A percentile compares a stretch with the other conserved stretches of the same genome.
These are phyloP conservation scores for Cabera pusaria DNA, from an alignment of 2,888 invertebrate genomes.

Conservation along the genomic window DNA sequence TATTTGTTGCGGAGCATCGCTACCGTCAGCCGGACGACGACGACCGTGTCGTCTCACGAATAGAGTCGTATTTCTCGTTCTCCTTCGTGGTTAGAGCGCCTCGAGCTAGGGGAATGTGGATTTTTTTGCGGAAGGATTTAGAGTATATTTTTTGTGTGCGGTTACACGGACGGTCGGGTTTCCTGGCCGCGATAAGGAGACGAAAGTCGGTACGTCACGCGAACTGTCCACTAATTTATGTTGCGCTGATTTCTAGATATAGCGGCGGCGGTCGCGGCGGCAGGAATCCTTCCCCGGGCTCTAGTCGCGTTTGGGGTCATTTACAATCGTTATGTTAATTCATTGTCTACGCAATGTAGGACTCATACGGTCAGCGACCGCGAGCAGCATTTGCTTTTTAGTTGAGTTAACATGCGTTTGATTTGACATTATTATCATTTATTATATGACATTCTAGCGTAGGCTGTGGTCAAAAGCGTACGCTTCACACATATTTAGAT, in stretches of 20 bases:
- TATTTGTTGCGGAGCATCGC: slow-evolving; percentile 63
- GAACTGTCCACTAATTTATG: slow-evolving; percentile 81
- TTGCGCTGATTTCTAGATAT: slow-evolving; percentile 78
- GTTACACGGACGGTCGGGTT: slow-evolving; percentile 58
- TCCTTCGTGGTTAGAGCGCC: slow-evolving; percentile 33
- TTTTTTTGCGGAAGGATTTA: slow-evolving; percentile 53
- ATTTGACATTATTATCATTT: too few species aligned
- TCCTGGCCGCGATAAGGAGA: slow-evolving; percentile 78
- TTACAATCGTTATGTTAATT: slow-evolving; percentile 62
- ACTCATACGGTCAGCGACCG: too few species aligned
- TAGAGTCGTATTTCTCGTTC: slow-evolving; percentile 57
- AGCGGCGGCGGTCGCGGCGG: slow-evolving; percentile 44
- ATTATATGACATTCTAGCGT: too few species aligned
- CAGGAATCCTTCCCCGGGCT: slow-evolving; percentile 53
- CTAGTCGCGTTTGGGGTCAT: slow-evolving; percentile 29
- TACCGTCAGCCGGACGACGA: slow-evolving; percentile 42
- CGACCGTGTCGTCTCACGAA: slow-evolving; percentile 47
- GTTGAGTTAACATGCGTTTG: too few species aligned
- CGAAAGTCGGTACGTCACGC: slow-evolving; percentile 79
- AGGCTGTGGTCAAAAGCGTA: too few species aligned
- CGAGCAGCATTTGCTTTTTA: too few species aligned
- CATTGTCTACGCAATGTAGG: slow-evolving; percentile 59
- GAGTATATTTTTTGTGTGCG: slow-evolving; percentile 48
- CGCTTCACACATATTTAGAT: too few species aligned
- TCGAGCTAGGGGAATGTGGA: slow-evolving; percentile 50